phyloP scores from a whole-genome alignment of 2,113 vertebrate species.

The Rhinolophus sinicus region DNA sequence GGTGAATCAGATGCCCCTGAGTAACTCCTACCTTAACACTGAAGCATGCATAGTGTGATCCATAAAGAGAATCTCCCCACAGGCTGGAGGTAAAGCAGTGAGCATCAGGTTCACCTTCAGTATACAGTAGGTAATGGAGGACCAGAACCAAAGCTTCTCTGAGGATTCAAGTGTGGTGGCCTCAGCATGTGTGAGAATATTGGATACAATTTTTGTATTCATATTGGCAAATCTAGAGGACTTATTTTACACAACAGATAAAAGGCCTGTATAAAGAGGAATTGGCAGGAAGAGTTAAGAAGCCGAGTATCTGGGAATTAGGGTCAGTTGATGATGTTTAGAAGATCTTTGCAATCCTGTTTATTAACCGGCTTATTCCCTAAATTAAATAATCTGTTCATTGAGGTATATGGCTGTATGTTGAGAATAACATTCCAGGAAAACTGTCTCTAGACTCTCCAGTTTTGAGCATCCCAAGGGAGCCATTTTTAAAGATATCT shows the following conservation, averaged over 20 bases:
- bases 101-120: not conserved
- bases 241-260: not conserved
- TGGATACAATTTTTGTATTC: conserved; percentile 17
- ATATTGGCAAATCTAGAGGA: conserved; percentile 18
- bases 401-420: conserved; percentile 45
- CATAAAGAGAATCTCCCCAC: not conserved
- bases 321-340: conserved; percentile 51
- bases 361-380: conserved; percentile 57
- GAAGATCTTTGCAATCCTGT: conserved; percentile 54
- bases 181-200: not conserved
- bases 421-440: conserved; percentile 54
- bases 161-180: not conserved
- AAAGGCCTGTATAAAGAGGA: not conserved
- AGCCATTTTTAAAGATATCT: conserved; percentile 59
- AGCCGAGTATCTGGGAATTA: not conserved
- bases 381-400: conserved; percentile 63
- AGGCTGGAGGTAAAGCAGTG: not conserved
- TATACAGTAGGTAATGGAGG: not conserved
- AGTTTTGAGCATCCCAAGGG: conserved; percentile 45
- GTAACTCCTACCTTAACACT: not conserved
- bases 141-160: not conserved
- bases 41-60: not conserved
- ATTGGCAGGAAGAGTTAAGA: not conserved
- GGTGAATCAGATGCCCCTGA: not conserved
- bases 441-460: conserved; percentile 49